These are phyloP conservation scores for Carassius carassius DNA, from an alignment of 2,113 vertebrate genomes.

Conservation along the genomic window DNA sequence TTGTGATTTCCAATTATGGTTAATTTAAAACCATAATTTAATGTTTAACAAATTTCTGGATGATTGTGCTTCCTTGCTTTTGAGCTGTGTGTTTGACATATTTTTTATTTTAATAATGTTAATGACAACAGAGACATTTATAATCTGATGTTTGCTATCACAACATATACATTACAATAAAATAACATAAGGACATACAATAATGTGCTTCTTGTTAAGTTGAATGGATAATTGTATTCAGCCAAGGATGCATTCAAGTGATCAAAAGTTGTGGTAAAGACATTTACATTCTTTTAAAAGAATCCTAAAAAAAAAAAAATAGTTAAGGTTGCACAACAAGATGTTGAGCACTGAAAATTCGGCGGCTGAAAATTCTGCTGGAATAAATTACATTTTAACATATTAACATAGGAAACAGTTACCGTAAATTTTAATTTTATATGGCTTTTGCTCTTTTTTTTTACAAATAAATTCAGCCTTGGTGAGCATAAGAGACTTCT, in stretches of 20 bases:
- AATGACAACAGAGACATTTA: neutral
- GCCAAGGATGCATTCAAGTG: too few species aligned
- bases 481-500: neutral
- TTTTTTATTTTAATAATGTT: neutral
- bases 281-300: neutral
- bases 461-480: neutral
- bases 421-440: neutral
- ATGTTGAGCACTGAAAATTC: too few species aligned
- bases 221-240: neutral
- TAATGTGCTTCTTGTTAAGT: neutral
- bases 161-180: neutral
- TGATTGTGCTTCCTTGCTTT: conserved; percentile 7
- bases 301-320: neutral
- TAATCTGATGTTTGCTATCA: neutral
- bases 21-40: neutral
- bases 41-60: neutral
- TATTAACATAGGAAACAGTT: neutral
- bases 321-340: too few species aligned
- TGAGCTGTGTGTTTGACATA: neutral
- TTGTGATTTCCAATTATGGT: too few species aligned
- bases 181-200: neutral
- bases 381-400: neutral
- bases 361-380: neutral
- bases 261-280: too few species aligned
- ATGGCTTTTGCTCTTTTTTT: too few species aligned